phyloP scores from a whole-genome alignment of 64 coral and sea anemone species.

The Anthopleura sola region DNA sequence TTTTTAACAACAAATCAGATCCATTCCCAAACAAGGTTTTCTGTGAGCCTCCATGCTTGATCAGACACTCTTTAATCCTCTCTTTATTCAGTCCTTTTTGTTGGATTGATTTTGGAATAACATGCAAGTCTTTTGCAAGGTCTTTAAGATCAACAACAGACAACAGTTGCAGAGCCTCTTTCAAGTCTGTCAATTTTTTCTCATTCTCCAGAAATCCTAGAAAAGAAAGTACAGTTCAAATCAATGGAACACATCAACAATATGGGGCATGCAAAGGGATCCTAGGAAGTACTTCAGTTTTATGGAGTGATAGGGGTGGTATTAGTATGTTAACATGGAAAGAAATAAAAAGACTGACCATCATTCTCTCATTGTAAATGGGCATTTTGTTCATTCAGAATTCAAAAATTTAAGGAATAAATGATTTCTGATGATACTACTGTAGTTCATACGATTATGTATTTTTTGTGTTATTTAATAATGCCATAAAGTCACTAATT shows the following conservation, averaged over 20 bases:
- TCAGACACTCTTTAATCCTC: slow-evolving; percentile 44
- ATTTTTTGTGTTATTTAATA: no score
- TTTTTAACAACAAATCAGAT: slow-evolving; percentile 65
- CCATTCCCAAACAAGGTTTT: slow-evolving; percentile 66
- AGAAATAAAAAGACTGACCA: no score
- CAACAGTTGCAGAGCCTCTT: slow-evolving; percentile 60
- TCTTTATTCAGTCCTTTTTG: slow-evolving; percentile 66
- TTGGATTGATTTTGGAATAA: slow-evolving; percentile 31
- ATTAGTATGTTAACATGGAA: no score
- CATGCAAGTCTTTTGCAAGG: slow-evolving; percentile 70
- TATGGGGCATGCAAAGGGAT: neutral
- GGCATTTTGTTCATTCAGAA: no score
- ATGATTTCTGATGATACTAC: no score
- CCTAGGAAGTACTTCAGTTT: no score
- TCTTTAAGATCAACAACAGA: slow-evolving; percentile 59
- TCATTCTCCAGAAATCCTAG: slow-evolving; percentile 81
- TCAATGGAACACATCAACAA: neutral
- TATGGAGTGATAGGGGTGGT: no score
- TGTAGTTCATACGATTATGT: no score
- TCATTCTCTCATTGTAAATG: no score
- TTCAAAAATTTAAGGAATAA: no score
- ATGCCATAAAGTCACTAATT: no score
- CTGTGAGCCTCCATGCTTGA: slow-evolving; percentile 59
- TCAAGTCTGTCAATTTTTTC: slow-evolving; percentile 51
- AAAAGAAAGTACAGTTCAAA: neutral